A percentile compares a stretch with the other conserved stretches of the same genome.
phyloP scores from a whole-genome alignment of 2,888 invertebrate genomes.

The Apotomis capreana region DNA sequence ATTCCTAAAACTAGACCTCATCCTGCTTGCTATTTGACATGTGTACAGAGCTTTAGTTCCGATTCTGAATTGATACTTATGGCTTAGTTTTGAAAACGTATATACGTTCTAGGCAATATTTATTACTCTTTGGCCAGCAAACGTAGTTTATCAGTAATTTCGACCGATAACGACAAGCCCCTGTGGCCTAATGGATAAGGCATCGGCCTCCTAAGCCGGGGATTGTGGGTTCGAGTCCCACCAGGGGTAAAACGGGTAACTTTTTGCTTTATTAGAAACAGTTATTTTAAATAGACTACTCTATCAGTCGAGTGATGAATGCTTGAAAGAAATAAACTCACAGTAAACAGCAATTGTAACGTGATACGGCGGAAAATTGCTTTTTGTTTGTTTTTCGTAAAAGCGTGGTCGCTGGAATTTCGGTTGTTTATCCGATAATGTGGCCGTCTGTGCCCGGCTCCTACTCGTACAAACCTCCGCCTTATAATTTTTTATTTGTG shows the following conservation, averaged over 20 bases:
- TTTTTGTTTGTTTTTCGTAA: constrained; percentile 55
- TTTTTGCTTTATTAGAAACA: constrained; percentile 15
- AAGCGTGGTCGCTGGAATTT: constrained; percentile 49
- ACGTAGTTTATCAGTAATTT: constrained; percentile 38
- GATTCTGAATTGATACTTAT: neutral
- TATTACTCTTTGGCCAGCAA: constrained; percentile 22
- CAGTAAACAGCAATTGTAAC: constrained; percentile 48
- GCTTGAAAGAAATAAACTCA: constrained; percentile 47
- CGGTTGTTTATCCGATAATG: constrained; percentile 43
- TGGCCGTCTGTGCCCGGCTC: constrained; percentile 32
- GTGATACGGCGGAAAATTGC: constrained; percentile 51
- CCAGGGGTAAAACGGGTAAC: constrained; percentile 82
- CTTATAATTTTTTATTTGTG: constrained; percentile 21
- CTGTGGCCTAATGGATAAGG: constrained; percentile 73
- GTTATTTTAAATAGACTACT: constrained; percentile 26
- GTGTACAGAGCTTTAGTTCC: too few relatives aligned
- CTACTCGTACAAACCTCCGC: constrained; percentile 27
- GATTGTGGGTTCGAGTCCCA: constrained; percentile 91
- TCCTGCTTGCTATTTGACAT: too few relatives aligned
- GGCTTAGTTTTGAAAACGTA: neutral
- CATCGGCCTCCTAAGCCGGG: constrained; percentile 91
- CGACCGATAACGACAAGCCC: constrained; percentile 48
- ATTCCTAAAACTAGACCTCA: too few relatives aligned
- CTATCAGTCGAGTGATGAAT: constrained; percentile 39
- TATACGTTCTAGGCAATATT: neutral